Conservation (phyloP, 2,888 invertebrate species). For the Cloeon dipterum region DNA sequence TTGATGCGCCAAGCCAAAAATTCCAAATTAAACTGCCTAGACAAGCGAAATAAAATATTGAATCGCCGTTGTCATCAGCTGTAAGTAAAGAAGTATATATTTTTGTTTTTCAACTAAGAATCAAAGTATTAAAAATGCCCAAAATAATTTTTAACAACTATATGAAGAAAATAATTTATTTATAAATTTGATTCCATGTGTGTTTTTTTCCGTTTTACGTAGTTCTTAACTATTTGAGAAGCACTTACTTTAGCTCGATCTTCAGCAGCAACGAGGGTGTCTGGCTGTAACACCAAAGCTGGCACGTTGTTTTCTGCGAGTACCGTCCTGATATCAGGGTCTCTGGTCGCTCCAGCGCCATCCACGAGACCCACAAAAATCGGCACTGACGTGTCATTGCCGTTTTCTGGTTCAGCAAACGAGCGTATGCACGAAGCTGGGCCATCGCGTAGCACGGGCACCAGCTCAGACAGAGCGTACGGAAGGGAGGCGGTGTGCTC, state of each 20-base stretch:
- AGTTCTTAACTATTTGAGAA: too few species aligned
- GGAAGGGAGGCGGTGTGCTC: constrained; percentile 1
- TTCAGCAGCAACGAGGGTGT: constrained; percentile 7
- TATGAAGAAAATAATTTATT: too few species aligned
- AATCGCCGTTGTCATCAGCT: too few species aligned
- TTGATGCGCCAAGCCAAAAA: too few species aligned
- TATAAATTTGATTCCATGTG: too few species aligned
- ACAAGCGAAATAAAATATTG: too few species aligned
- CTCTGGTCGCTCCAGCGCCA: constrained; percentile 1
- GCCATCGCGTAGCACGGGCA: constrained; percentile 4
- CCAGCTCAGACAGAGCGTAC: neutral
- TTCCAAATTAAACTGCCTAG: too few species aligned
- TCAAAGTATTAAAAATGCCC: too few species aligned
- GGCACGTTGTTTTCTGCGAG: constrained; percentile 2
- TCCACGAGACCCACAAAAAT: constrained; percentile 3
- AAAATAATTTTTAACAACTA: too few species aligned
- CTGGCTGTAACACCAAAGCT: constrained; percentile 2
- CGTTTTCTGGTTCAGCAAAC: neutral
- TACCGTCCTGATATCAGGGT: neutral
- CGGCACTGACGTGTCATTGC: neutral
- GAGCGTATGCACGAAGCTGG: constrained; percentile 3
- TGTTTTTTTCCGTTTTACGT: too few species aligned
- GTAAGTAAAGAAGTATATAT: too few species aligned
- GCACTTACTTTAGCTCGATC: constrained; percentile 8
- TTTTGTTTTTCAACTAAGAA: too few species aligned